phyloP scores from a whole-genome alignment of 2,888 invertebrate species.

The Macrostomum cliftonense region DNA sequence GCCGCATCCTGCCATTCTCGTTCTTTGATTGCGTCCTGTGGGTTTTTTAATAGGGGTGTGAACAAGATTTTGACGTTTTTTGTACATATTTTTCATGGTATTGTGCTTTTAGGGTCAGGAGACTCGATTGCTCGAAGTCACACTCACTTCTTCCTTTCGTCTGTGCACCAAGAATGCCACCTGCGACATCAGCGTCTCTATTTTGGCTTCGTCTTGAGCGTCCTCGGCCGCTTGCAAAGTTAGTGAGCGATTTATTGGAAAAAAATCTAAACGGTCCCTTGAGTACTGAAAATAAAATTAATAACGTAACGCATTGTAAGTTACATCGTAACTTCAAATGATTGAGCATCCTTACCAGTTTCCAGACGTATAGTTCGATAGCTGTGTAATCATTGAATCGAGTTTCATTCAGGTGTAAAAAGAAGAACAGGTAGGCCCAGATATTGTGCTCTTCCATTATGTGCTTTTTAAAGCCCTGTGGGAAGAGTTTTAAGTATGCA shows the following conservation, averaged over 20 bases:
- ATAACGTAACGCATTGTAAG: no score
- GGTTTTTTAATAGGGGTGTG: no score
- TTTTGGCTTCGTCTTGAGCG: constrained; percentile 23
- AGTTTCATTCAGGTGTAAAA: constrained; percentile 34
- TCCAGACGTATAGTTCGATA: constrained; percentile 28
- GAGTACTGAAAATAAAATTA: no score
- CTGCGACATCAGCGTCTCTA: constrained; percentile 25
- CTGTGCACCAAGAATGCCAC: constrained; percentile 28
- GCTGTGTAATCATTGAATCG: constrained; percentile 31
- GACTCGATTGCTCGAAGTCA: no score
- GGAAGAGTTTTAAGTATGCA: no score
- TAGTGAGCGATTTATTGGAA: constrained; percentile 31
- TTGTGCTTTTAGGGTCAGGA: no score
- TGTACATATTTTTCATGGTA: no score
- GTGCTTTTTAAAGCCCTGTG: constrained; percentile 28
- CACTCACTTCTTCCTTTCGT: constrained; percentile 28
- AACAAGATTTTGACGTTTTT: no score
- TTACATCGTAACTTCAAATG: no score
- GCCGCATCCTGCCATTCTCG: no score
- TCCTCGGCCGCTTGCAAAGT: constrained; percentile 21
- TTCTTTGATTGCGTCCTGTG: no score
- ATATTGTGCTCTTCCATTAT: constrained; percentile 33
- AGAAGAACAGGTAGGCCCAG: constrained; percentile 37
- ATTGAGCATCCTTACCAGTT: constrained; percentile 17
- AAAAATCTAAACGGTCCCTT: constrained; percentile 18